These are phyloP conservation scores for Netelia fuscicornis DNA, from an alignment of 2,888 invertebrate genomes.

Conservation along the genomic window DNA sequence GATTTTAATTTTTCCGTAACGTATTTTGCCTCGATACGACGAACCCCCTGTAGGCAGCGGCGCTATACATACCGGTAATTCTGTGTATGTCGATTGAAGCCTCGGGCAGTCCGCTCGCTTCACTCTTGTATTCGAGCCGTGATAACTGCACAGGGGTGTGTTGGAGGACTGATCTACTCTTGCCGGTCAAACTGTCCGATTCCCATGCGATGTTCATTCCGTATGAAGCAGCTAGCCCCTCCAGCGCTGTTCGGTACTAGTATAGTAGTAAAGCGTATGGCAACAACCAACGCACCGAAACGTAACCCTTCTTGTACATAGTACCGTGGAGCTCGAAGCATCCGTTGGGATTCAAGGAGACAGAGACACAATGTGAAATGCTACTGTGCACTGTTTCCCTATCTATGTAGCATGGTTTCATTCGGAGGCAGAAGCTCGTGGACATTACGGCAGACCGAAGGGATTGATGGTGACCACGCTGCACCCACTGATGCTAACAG, in stretches of 20 bases:
- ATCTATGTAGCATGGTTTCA: conserved; percentile 15
- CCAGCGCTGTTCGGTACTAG: conserved; percentile 42
- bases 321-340: conserved; percentile 8
- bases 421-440: conserved; percentile 22
- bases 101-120: conserved; percentile 11
- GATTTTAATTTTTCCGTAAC: not conserved
- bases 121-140: conserved; percentile 5
- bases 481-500: conserved; percentile 37
- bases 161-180: conserved; percentile 43
- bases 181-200: conserved; percentile 55
- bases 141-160: conserved; percentile 15
- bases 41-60: not conserved
- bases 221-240: conserved; percentile 49
- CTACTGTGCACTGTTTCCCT: not conserved
- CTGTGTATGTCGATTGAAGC: not conserved
- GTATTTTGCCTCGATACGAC: not conserved
- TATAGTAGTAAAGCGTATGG: conserved; percentile 9
- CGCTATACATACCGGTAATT: conserved; percentile 15
- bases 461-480: conserved; percentile 40
- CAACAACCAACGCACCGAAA: conserved; percentile 18
- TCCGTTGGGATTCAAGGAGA: conserved; percentile 39
- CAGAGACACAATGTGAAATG: conserved; percentile 24
- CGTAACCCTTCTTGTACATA: conserved; percentile 39
- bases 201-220: conserved; percentile 54
- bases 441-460: conserved; percentile 43